Evolutionary conservation across 2,888 invertebrate genomes (phyloP).

Genomic region (Lasioglossum lativentre): DNA sequence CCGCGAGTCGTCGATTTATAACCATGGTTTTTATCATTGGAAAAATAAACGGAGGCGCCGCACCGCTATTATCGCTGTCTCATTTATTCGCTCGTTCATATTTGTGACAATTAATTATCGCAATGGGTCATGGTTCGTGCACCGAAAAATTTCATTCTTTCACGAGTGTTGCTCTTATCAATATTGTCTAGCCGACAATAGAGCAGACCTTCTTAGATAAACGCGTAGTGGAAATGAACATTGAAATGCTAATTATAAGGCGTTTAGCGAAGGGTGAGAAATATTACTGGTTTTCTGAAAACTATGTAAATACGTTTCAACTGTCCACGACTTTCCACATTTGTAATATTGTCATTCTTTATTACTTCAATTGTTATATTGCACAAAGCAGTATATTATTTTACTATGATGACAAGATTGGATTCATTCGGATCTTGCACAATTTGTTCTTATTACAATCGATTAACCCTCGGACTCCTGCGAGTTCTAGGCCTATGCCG

Average conservation of each 20-base stretch:
- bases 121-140: not conserved
- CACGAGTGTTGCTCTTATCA: not conserved
- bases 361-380: not conserved
- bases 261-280: not conserved
- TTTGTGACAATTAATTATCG: not conserved
- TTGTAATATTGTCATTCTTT: not conserved
- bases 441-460: no score
- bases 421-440: no score
- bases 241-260: not conserved
- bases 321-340: no score
- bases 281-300: not conserved
- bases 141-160: not conserved
- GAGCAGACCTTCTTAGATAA: not conserved
- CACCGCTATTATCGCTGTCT: constrained; percentile 50
- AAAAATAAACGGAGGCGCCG: constrained; percentile 58
- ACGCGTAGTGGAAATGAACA: not conserved
- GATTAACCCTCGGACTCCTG: no score
- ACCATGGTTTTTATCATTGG: constrained; percentile 58
- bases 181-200: not conserved
- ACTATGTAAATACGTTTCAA: no score
- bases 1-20: constrained; percentile 47
- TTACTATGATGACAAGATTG: no score
- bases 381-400: no score
- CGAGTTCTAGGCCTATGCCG: no score
- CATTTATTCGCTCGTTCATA: constrained; percentile 15